These are phyloP conservation scores for Cyrtonyx montezumae DNA, from an alignment of 2,113 vertebrate genomes.

Conservation along the genomic window DNA sequence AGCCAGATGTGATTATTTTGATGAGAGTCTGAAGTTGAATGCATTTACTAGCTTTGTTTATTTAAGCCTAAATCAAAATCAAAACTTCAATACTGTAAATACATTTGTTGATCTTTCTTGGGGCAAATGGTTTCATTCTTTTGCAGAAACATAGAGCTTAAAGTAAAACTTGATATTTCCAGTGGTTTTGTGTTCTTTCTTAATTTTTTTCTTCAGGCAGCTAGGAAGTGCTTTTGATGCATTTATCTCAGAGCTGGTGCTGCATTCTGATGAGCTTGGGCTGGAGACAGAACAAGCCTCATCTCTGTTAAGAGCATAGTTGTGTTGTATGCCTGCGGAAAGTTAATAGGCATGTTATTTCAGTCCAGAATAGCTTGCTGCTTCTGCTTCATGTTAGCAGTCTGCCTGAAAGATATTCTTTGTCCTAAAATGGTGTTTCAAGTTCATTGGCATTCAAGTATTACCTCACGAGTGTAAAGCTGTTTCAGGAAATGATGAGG, in stretches of 20 bases:
- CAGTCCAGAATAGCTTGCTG: not conserved
- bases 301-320: not conserved
- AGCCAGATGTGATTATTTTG: not conserved
- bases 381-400: not conserved
- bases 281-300: not conserved
- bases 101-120: not conserved
- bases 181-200: not conserved
- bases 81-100: constrained; percentile 20
- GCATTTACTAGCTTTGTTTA: not conserved
- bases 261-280: not conserved
- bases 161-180: not conserved
- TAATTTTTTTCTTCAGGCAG: not conserved
- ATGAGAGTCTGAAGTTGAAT: not conserved
- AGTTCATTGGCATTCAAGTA: constrained; percentile 23
- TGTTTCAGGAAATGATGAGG: constrained; percentile 48
- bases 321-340: not conserved
- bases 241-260: not conserved
- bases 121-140: not conserved
- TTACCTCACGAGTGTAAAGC: constrained; percentile 7
- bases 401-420: not conserved
- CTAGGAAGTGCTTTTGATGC: not conserved
- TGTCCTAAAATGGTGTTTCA: constrained; percentile 11
- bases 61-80: constrained; percentile 8
- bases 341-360: not conserved
- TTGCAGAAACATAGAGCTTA: not conserved